These are phyloP conservation scores for Cherax quadricarinatus DNA, from an alignment of 1,140 invertebrate species.

Conservation along the genomic window DNA sequence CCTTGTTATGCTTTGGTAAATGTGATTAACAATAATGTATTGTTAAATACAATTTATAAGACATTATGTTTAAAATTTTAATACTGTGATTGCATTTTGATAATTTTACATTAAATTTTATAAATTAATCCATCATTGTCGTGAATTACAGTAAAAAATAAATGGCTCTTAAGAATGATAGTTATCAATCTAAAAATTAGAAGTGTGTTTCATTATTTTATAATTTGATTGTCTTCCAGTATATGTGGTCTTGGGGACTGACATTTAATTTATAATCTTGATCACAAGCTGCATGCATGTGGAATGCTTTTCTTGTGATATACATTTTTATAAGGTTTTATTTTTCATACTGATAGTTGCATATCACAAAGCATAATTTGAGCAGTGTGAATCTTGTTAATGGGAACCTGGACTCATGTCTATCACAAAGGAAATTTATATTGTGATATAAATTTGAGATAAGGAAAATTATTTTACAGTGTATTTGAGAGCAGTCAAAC, in stretches of 20 bases:
- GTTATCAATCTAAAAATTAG: neutral
- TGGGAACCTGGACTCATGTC: neutral
- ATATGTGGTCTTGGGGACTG: neutral
- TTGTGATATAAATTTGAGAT: neutral
- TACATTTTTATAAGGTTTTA: neutral
- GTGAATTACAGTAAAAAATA: neutral
- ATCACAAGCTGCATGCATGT: neutral
- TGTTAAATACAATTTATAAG: too few relatives aligned
- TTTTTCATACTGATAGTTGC: neutral
- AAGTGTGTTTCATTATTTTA: neutral
- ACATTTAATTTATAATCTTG: neutral
- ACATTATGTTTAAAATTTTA: neutral
- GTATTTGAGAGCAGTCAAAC: neutral
- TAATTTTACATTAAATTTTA: neutral
- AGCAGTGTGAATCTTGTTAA: neutral
- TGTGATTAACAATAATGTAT: neutral
- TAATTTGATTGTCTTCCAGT: conserved; percentile 1
- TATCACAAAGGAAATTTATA: neutral
- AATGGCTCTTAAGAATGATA: neutral
- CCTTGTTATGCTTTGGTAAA: neutral
- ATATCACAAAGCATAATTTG: neutral
- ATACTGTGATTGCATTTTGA: neutral
- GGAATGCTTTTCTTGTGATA: neutral
- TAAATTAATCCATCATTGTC: neutral
- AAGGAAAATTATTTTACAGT: neutral